phyloP scores from a whole-genome alignment of 2,797 vertebrate species.

The Manis javanica region DNA sequence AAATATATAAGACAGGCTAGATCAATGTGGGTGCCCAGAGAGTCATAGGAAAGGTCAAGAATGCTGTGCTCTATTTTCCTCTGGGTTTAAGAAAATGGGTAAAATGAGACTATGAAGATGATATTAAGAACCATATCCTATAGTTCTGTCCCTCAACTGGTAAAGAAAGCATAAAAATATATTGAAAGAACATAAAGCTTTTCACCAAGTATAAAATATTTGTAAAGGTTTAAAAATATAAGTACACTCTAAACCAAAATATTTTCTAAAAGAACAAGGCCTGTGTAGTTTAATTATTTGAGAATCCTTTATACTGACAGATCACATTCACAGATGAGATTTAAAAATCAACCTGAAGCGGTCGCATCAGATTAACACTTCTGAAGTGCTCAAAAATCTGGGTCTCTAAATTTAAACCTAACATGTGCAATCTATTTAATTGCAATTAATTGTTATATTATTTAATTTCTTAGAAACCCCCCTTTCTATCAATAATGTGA shows the following conservation, averaged over 20 bases:
- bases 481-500: neutral
- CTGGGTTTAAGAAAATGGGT: neutral
- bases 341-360: neutral
- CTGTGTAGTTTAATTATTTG: neutral
- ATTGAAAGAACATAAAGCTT: neutral
- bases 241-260: neutral
- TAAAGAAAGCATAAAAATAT: neutral
- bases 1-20: neutral
- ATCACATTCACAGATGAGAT: neutral
- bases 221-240: constrained; percentile 14
- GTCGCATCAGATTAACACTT: neutral
- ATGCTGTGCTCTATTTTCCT: neutral
- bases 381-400: neutral
- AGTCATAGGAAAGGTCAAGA: neutral
- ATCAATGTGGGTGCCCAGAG: neutral
- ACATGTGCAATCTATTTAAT: neutral
- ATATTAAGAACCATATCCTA: neutral
- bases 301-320: neutral
- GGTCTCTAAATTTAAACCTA: constrained; percentile 14
- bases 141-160: neutral
- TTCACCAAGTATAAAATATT: neutral
- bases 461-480: neutral
- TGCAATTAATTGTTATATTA: neutral
- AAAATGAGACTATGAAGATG: neutral
- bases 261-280: neutral